A percentile compares a stretch with the other conserved stretches of the same genome.
Conservation (phyloP, 2,113 vertebrate genomes). For the Neogobius melanostomus region DNA sequence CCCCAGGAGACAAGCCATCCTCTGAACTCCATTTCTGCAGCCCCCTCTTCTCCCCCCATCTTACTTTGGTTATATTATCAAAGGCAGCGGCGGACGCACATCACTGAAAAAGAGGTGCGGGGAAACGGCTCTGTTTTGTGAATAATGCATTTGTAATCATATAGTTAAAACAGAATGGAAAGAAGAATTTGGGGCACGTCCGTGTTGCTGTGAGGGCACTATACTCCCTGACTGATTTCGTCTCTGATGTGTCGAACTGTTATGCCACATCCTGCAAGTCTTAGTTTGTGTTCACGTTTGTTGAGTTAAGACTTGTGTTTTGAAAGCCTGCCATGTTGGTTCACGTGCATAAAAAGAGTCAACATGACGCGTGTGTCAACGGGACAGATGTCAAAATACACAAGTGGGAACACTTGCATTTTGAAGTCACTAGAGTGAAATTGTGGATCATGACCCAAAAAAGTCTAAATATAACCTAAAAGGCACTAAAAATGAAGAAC, state of each 20-base stretch:
- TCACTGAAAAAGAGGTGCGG: constrained; percentile 53
- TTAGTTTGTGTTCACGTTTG: constrained; percentile 22
- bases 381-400: constrained; percentile 51
- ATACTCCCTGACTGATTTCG: constrained; percentile 49
- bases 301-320: constrained; percentile 35
- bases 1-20: constrained; percentile 58
- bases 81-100: constrained; percentile 58
- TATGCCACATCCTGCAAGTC: constrained; percentile 52
- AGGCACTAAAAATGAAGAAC: too few relatives aligned
- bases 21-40: constrained; percentile 61
- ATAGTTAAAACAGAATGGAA: constrained; percentile 43
- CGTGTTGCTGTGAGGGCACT: constrained; percentile 39
- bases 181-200: constrained; percentile 53
- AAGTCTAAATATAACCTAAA: too few relatives aligned
- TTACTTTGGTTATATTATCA: constrained; percentile 69
- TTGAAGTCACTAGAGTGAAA: background rate
- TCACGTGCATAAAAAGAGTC: constrained; percentile 23
- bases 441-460: too few relatives aligned
- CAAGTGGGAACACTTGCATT: constrained; percentile 4
- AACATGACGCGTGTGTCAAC: constrained; percentile 33
- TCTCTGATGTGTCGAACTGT: constrained; percentile 41
- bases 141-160: constrained; percentile 71
- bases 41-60: constrained; percentile 40
- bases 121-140: constrained; percentile 60
- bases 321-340: constrained; percentile 44